Conservation (phyloP, 2,888 invertebrate genomes). For the Eupithecia abbreviata region DNA sequence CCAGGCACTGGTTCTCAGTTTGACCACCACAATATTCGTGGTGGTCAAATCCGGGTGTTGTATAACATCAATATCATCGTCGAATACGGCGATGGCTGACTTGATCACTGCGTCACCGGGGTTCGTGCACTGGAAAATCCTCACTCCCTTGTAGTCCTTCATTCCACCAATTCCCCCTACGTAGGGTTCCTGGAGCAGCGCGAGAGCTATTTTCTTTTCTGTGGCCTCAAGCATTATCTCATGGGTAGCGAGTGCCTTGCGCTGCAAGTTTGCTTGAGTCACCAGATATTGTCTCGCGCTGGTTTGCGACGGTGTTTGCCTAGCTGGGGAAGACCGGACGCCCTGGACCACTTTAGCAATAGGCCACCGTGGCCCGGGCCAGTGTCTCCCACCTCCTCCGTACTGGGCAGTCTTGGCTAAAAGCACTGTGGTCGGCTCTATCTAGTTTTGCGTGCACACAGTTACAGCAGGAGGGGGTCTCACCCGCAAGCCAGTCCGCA, state of each 20-base stretch:
- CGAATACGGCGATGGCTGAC: conserved; percentile 21
- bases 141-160: conserved; percentile 9
- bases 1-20: background rate
- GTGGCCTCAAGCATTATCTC: background rate
- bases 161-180: background rate
- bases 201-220: background rate
- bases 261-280: background rate
- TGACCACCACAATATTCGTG: conserved; percentile 3
- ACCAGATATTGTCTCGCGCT: background rate
- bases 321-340: too few relatives aligned
- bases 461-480: background rate
- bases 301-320: background rate
- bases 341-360: background rate
- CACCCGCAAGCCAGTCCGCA: conserved; percentile 12
- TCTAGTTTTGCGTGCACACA: background rate
- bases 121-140: conserved; percentile 19
- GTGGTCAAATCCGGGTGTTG: conserved; percentile 5
- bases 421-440: background rate
- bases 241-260: background rate
- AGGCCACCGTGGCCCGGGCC: background rate
- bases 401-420: background rate
- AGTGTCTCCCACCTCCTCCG: background rate
- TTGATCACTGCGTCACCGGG: conserved; percentile 9
- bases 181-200: background rate
- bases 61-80: background rate